Conservation (phyloP, 2,888 invertebrate genomes). For the Cheilosia pagana region DNA sequence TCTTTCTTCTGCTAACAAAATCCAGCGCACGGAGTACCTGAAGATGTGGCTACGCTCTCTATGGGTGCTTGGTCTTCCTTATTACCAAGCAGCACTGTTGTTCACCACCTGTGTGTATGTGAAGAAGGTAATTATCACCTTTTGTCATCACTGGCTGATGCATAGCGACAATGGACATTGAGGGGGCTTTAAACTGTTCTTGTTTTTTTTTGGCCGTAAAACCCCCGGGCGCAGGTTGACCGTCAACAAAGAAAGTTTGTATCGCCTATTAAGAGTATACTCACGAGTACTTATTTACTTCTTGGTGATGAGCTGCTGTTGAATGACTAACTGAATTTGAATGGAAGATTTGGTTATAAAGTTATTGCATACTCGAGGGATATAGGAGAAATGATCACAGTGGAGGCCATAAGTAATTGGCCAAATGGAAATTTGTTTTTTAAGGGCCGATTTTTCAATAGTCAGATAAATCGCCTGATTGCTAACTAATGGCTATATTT, state of each 20-base stretch:
- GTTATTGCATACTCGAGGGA: no score
- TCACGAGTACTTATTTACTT: neutral
- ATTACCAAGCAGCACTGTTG: conserved; percentile 3
- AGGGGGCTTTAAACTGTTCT: conserved; percentile 16
- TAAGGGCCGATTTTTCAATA: no score
- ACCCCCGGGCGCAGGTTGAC: neutral
- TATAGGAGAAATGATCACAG: neutral
- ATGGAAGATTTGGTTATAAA: no score
- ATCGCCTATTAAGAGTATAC: neutral
- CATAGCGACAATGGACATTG: conserved; percentile 11
- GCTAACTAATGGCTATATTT: no score
- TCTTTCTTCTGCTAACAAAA: conserved; percentile 21
- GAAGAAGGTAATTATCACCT: conserved; percentile 22
- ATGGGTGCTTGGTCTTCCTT: conserved; percentile 8
- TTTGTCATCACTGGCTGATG: conserved; percentile 7
- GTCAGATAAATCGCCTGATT: no score
- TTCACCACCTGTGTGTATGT: conserved; percentile 1
- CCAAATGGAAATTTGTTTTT: no score
- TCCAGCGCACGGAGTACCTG: conserved; percentile 33
- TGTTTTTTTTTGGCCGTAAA: neutral
- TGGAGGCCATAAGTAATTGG: neutral
- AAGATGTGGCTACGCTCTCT: conserved; percentile 1
- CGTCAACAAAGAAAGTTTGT: conserved; percentile 3
- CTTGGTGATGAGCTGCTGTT: neutral
- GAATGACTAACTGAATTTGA: neutral